Percentiles rank a stretch among this genome's conserved stretches.
phyloP scores from a whole-genome alignment of 2,888 invertebrate species.

The Eueremaeus valkanovi region DNA sequence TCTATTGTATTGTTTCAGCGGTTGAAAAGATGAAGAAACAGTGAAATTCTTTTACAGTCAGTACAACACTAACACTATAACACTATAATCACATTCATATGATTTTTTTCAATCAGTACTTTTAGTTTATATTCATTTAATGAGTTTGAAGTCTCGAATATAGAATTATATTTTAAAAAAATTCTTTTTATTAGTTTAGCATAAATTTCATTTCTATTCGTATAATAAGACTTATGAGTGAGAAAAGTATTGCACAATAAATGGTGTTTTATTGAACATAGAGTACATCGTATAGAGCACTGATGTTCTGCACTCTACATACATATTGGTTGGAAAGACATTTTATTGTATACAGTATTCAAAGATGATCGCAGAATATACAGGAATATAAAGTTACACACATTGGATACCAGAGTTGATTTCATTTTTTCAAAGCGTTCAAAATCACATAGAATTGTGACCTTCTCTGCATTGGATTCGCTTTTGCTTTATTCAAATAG shows the following conservation, averaged over 20 bases:
- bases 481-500: slow-evolving; percentile 38
- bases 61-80: not conserved
- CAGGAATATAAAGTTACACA: slow-evolving; percentile 4
- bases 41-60: not conserved
- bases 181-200: not conserved
- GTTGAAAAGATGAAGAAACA: slow-evolving; percentile 1
- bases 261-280: too few relatives aligned
- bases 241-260: too few relatives aligned
- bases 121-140: not conserved
- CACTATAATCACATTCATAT: not conserved
- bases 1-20: not conserved
- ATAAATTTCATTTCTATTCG: too few relatives aligned
- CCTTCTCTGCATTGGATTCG: slow-evolving; percentile 21
- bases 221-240: too few relatives aligned
- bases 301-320: not conserved
- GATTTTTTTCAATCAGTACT: not conserved
- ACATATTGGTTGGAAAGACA: not conserved
- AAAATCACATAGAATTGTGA: slow-evolving; percentile 18
- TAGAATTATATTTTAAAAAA: not conserved
- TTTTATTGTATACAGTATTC: slow-evolving; percentile 5
- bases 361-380: not conserved
- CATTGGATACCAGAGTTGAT: slow-evolving; percentile 3
- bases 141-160: not conserved
- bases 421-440: not conserved
- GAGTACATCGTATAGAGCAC: not conserved